phyloP scores from a whole-genome alignment of 2,888 invertebrate genomes.

The Caenorhabditis plicata region DNA sequence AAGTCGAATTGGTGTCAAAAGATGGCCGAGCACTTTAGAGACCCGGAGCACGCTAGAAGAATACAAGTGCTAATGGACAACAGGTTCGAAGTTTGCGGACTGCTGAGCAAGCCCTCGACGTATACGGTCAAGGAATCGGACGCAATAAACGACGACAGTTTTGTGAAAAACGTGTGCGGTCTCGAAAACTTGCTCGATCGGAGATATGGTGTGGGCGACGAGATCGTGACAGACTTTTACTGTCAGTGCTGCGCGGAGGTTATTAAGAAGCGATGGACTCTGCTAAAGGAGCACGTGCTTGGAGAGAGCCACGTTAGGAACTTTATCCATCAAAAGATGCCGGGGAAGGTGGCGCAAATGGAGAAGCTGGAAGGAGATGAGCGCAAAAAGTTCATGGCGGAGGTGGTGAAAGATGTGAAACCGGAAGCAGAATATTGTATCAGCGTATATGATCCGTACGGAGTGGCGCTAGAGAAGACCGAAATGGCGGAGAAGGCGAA shows the following conservation, averaged over 20 bases:
- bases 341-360: not conserved
- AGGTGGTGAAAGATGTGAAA: slow-evolving; percentile 29
- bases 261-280: slow-evolving; percentile 17
- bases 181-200: slow-evolving; percentile 41
- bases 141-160: no score
- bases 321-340: slow-evolving; percentile 12
- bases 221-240: slow-evolving; percentile 24
- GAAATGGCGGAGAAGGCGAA: slow-evolving; percentile 7
- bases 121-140: no score
- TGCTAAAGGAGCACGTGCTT: slow-evolving; percentile 37
- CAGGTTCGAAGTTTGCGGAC: no score
- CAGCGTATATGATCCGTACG: slow-evolving; percentile 41
- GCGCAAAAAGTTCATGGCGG: slow-evolving; percentile 10
- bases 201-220: not conserved
- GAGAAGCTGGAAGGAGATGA: slow-evolving; percentile 9
- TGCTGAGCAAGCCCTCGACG: no score
- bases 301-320: slow-evolving; percentile 26
- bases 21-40: no score
- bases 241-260: slow-evolving; percentile 33
- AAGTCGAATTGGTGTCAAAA: no score
- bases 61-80: no score
- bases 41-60: no score
- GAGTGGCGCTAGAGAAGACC: no score
- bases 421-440: slow-evolving; percentile 37
- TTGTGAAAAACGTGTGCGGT: no score